Evolutionary conservation across 2,888 invertebrate genomes (phyloP).

Genomic region (Nomada ferruginata): DNA sequence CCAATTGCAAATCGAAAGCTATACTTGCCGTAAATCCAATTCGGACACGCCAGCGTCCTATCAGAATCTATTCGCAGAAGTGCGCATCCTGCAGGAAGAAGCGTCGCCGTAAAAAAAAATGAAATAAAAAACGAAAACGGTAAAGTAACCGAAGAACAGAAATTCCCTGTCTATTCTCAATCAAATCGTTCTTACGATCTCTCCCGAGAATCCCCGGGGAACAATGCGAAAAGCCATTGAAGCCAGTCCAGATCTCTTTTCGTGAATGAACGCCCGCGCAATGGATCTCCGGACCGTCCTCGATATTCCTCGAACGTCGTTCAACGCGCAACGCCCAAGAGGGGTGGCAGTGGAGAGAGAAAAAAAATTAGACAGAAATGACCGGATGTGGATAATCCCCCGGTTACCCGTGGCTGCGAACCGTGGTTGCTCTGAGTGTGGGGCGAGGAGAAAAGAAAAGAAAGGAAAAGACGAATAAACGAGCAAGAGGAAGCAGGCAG

Average conservation of each 20-base stretch:
- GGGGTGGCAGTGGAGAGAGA: constrained; percentile 16
- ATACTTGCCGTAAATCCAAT: neutral
- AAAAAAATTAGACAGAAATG: constrained; percentile 80
- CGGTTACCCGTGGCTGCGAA: constrained; percentile 55
- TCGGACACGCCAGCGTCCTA: neutral
- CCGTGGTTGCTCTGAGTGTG: constrained; percentile 38
- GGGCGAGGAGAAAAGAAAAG: constrained; percentile 42
- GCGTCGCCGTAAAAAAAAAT: neutral
- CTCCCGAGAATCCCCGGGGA: constrained; percentile 44
- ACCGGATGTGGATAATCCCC: constrained; percentile 83
- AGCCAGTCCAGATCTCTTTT: constrained; percentile 41
- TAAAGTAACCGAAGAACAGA: neutral
- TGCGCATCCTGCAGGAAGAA: constrained; percentile 42
- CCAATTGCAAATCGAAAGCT: neutral
- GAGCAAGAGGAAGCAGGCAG: neutral
- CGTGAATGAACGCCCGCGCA: constrained; percentile 54
- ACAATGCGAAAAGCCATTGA: constrained; percentile 73
- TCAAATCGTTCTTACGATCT: constrained; percentile 66
- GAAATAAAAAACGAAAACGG: constrained; percentile 19
- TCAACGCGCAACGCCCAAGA: constrained; percentile 2
- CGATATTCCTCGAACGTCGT: constrained; percentile 72
- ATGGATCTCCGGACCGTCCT: constrained; percentile 72
- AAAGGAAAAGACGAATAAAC: constrained; percentile 48
- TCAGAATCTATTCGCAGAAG: constrained; percentile 28
- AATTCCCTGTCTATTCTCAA: constrained; percentile 42